Conservation (phyloP, 2,888 invertebrate species). For the Ctena decussata region DNA sequence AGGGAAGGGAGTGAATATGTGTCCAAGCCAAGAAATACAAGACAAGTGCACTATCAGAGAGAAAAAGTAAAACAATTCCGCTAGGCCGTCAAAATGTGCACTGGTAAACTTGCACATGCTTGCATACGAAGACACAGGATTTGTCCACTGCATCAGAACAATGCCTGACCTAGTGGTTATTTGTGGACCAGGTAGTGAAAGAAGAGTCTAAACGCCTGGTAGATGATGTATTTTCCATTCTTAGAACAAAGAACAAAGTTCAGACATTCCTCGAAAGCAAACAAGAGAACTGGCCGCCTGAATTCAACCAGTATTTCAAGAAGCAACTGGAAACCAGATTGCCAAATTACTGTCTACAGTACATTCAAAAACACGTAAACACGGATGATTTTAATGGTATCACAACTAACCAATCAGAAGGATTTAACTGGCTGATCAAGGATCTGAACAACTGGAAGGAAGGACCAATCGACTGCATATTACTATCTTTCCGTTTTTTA, state of each 20-base stretch:
- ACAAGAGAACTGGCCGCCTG: not conserved
- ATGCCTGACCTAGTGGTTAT: not conserved
- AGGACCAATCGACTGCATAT: not conserved
- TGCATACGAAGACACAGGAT: not conserved
- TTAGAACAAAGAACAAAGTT: too few relatives aligned
- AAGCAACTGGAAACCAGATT: not conserved
- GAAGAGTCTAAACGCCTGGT: too few relatives aligned
- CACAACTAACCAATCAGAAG: not conserved
- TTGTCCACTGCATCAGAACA: not conserved
- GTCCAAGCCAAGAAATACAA: not conserved
- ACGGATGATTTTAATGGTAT: not conserved
- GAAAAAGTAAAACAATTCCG: not conserved
- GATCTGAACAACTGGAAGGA: conserved; percentile 13
- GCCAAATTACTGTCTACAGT: not conserved
- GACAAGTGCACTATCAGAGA: not conserved
- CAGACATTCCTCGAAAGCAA: too few relatives aligned
- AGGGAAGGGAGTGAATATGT: not conserved
- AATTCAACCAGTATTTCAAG: not conserved
- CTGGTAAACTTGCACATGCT: not conserved
- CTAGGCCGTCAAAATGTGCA: not conserved
- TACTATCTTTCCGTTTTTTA: not conserved
- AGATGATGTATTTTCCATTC: too few relatives aligned
- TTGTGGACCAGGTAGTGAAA: too few relatives aligned
- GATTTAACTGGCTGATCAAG: conserved; percentile 10
- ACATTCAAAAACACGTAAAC: not conserved